phyloP scores from a whole-genome alignment of 1,140 invertebrate species.

The Geopemphigus sp. region DNA sequence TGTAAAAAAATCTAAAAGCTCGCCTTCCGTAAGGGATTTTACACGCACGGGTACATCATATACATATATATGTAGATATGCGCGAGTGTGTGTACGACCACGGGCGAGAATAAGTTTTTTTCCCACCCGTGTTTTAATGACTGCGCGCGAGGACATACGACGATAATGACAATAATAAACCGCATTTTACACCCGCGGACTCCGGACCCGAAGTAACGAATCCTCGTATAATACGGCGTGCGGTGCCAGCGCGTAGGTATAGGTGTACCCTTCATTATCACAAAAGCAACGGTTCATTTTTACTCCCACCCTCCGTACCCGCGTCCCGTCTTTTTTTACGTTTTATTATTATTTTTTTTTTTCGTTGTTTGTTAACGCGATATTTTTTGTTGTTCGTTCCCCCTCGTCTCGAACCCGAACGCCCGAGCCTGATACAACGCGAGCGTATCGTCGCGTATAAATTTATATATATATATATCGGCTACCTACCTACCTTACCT shows the following conservation, averaged over 20 bases:
- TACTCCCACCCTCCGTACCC: no score
- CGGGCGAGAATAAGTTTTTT: conserved; percentile 19
- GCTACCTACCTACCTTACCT: no score
- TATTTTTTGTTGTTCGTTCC: conserved; percentile 4
- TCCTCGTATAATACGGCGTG: neutral
- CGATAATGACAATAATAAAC: conserved; percentile 36
- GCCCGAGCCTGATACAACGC: conserved; percentile 14
- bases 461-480: neutral
- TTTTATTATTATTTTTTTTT: conserved; percentile 12
- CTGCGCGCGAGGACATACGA: neutral
- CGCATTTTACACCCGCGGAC: conserved; percentile 20
- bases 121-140: conserved; percentile 2
- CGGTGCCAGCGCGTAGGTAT: neutral
- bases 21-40: no score
- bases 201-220: conserved; percentile 19
- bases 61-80: no score
- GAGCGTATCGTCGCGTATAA: no score
- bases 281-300: neutral
- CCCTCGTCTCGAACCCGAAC: neutral
- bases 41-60: no score
- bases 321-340: neutral
- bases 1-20: no score
- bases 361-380: conserved; percentile 12
- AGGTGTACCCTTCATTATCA: conserved; percentile 33
- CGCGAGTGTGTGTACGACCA: no score